Percentiles rank a stretch among this genome's conserved stretches.
Evolutionary conservation across 2,797 vertebrate species (phyloP).

Genomic region (Clarias fuscus): DNA sequence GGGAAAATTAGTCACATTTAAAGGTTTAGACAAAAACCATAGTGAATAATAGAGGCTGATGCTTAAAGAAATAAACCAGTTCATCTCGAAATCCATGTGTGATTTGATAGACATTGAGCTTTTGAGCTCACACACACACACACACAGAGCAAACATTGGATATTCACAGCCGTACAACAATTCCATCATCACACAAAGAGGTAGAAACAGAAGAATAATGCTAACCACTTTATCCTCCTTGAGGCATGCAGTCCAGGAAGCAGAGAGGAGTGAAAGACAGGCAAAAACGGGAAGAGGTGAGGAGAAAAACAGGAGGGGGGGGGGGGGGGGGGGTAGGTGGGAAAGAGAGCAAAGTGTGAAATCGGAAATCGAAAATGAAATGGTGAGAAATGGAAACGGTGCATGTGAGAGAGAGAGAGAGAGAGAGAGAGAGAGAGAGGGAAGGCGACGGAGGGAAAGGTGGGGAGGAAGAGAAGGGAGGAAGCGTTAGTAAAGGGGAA

Average conservation of each 20-base stretch:
- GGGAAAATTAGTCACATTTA: slow-evolving; percentile 70
- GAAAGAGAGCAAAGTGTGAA: slow-evolving; percentile 38
- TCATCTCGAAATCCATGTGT: background rate
- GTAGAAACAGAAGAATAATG: slow-evolving; percentile 73
- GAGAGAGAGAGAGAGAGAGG: slow-evolving; percentile 9
- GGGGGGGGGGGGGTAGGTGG: background rate
- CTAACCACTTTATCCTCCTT: slow-evolving; percentile 99
- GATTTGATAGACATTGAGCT: background rate
- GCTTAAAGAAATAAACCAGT: slow-evolving; percentile 4
- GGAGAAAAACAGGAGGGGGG: slow-evolving; percentile 3
- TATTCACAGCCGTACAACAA: slow-evolving; percentile 33
- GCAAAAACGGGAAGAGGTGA: slow-evolving; percentile 59
- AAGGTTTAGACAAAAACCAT: background rate
- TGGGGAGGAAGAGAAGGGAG: slow-evolving; percentile 25
- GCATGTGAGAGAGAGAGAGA: slow-evolving; percentile 13
- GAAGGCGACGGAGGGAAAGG: background rate
- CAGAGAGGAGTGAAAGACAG: slow-evolving; percentile 79
- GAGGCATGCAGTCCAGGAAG: slow-evolving; percentile 96
- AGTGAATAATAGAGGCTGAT: background rate
- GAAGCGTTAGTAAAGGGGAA: slow-evolving; percentile 51
- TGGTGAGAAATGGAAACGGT: slow-evolving; percentile 46
- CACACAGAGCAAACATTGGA: slow-evolving; percentile 15
- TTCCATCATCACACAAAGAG: slow-evolving; percentile 59
- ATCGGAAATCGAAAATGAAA: slow-evolving; percentile 53
- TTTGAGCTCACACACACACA: slow-evolving; percentile 1